phyloP scores from a whole-genome alignment of 2,888 invertebrate genomes.

The Limenitis arthemis region DNA sequence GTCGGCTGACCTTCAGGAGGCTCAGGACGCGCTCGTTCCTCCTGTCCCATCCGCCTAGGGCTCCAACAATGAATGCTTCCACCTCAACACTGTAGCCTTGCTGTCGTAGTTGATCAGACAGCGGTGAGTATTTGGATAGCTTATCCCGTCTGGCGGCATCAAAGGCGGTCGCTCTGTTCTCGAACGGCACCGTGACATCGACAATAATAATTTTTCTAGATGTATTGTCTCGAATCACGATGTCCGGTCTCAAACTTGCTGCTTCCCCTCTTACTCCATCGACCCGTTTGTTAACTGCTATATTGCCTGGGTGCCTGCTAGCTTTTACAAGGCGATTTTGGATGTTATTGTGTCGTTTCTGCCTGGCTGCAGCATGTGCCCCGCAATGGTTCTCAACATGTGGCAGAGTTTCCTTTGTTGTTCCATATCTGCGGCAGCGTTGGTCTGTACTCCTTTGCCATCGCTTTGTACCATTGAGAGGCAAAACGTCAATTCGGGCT shows the following conservation, averaged over 20 bases:
- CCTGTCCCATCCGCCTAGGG: neutral
- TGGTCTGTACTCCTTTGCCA: neutral
- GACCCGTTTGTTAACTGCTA: neutral
- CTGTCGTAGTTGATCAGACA: neutral
- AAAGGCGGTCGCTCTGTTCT: neutral
- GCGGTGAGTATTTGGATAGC: neutral
- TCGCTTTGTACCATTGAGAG: neutral
- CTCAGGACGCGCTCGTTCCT: neutral
- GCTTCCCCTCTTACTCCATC: neutral
- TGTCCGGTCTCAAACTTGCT: neutral
- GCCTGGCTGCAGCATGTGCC: neutral
- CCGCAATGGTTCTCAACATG: neutral
- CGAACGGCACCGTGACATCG: neutral
- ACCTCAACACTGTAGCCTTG: constrained; percentile 2
- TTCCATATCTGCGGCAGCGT: neutral
- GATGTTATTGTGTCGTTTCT: neutral
- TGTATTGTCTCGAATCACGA: neutral
- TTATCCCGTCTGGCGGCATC: neutral
- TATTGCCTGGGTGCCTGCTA: neutral
- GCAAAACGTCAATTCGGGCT: neutral
- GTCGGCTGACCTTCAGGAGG: neutral
- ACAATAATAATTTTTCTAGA: neutral
- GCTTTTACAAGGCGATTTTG: neutral
- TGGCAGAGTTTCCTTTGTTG: neutral
- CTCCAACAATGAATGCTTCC: neutral